Percentiles rank a stretch among this genome's conserved stretches.
Evolutionary conservation across 1,140 invertebrate species (phyloP).

Genomic region (Drosophila repleta): DNA sequence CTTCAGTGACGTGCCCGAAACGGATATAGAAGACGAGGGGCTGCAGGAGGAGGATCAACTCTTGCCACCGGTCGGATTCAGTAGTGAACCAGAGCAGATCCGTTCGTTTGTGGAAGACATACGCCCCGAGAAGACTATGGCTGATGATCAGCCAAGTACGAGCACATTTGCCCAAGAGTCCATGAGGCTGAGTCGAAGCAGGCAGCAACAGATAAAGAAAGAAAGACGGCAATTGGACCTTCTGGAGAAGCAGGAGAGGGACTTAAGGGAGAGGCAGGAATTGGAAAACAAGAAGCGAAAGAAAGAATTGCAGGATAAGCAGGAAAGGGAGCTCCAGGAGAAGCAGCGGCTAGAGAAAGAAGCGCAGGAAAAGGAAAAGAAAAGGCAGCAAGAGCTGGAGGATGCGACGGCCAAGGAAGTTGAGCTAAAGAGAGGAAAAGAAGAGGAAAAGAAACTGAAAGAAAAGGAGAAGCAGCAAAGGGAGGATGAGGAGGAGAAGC

Average conservation of each 20-base stretch:
- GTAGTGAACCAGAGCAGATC: too few relatives aligned
- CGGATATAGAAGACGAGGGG: too few relatives aligned
- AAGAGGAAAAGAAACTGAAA: too few relatives aligned
- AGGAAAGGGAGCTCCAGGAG: neutral
- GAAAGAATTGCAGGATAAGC: neutral
- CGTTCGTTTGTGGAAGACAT: too few relatives aligned
- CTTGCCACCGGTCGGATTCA: neutral
- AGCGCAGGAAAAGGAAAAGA: neutral
- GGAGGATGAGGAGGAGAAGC: neutral
- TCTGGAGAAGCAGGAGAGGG: neutral
- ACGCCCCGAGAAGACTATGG: neutral
- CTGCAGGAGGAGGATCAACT: too few relatives aligned
- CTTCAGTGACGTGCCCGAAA: conserved; percentile 7
- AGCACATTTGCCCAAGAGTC: conserved; percentile 21
- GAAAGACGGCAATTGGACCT: neutral
- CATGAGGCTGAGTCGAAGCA: neutral
- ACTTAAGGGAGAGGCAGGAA: neutral
- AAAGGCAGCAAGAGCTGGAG: neutral
- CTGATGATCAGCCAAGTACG: conserved; percentile 43
- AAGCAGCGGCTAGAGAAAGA: neutral
- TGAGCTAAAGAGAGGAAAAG: too few relatives aligned
- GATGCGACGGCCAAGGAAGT: neutral
- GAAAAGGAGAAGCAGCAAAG: neutral
- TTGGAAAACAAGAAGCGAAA: neutral
- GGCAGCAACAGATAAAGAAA: neutral